phyloP scores from a whole-genome alignment of 2,797 vertebrate species.

The Enteromius afrohamiltoni region DNA sequence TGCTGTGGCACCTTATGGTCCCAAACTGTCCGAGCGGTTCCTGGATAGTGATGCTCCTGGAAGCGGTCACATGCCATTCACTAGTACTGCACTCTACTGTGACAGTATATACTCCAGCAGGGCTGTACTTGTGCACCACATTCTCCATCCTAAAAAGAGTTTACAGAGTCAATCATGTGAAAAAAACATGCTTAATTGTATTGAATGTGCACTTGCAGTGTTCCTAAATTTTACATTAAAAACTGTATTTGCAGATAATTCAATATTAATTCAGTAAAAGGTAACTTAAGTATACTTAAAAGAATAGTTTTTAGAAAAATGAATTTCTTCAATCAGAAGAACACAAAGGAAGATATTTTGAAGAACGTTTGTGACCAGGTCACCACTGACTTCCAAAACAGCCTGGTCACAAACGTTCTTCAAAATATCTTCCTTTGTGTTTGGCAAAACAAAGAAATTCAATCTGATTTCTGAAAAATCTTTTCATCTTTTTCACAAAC shows the following conservation, averaged over 20 bases:
- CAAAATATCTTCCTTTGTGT: too few relatives aligned
- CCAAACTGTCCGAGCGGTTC: conserved; percentile 77
- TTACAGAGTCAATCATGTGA: background rate
- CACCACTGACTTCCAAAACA: too few relatives aligned
- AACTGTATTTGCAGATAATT: background rate
- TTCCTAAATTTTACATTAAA: background rate
- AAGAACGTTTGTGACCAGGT: too few relatives aligned
- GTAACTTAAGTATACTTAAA: background rate
- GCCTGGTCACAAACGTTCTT: too few relatives aligned
- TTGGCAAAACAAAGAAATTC: too few relatives aligned
- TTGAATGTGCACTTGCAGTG: background rate
- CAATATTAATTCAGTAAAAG: background rate
- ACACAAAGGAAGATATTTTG: too few relatives aligned
- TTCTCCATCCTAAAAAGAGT: conserved; percentile 74
- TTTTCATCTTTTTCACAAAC: too few relatives aligned
- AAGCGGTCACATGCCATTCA: conserved; percentile 90
- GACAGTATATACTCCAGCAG: conserved; percentile 83
- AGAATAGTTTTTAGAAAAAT: too few relatives aligned
- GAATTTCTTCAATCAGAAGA: too few relatives aligned
- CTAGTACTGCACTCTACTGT: conserved; percentile 89
- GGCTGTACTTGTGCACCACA: conserved; percentile 81
- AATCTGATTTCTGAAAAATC: too few relatives aligned
- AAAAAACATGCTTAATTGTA: background rate
- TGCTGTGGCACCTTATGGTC: conserved; percentile 78
- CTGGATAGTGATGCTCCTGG: conserved; percentile 80